Base-by-base conservation (phyloP, 2,888 invertebrate genomes). In the Eremobia ochroleuca region DNA sequence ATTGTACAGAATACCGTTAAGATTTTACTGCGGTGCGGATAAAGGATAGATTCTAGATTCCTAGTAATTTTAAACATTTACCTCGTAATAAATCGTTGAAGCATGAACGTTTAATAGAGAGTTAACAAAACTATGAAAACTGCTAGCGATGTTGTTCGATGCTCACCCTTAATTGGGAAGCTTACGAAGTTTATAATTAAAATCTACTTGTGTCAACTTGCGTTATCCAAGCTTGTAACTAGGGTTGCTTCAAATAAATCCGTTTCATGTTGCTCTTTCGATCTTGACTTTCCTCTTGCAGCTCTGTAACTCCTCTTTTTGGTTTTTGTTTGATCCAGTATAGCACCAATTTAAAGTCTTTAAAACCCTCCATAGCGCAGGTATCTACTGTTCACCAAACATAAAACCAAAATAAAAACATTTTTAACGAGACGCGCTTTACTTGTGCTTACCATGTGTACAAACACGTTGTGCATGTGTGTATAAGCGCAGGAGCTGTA, bases 141-240 rank as follows among this genome's bases (percentile, higher is more conserved):
- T 72, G 58, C 61, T 59, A 69, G 37, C 68, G 59, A 49, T 81
- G 72, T 84, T 75, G 70, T 73, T 71, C 28, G 55, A 69, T 52
- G 64, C 64, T 84, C 72, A 28, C 71, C 43, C 72, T 72, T 85
- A 81, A 85, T 76, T 85, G 67, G 28, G 59, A 67, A 73, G 84
- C 85, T 84, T 81, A 85, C 77, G 67, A 84, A 84, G 75, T 77
- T 77, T 81, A 71, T 77, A 85, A 84, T 84, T 81, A 85, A 84
- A 84, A 85, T 77, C n/a, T 64, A 62, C 73, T 81, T 75, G 72
- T 81, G 77, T 81, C 73, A 84, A 85, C 74, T 65, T 67, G 13
- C 37, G 69, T 73, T 68, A 70, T 64, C 40, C 58, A 18, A 18
- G 59, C 55, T 73, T 73, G 65, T 34, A 18, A 69, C 71, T 69